Base-by-base conservation (phyloP, 1,140 invertebrate species). In the Phymorhynchus buccinoides region DNA sequence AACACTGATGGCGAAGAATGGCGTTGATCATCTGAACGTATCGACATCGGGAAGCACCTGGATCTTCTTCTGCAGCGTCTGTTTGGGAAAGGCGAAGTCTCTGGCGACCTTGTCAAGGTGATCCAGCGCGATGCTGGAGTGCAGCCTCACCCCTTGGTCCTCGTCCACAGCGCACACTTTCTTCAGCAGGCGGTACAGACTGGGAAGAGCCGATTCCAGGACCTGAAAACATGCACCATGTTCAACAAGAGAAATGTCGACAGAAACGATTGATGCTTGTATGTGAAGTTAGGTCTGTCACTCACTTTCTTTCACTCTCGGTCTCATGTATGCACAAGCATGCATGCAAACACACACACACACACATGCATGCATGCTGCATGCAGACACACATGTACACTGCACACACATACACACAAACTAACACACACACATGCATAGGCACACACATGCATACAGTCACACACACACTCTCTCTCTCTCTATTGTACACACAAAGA, bases 111-210 rank as follows among this genome's bases (percentile, higher is more conserved):
- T 94, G 91, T 96, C 95, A 22, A 97, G 93, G 94, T 97, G 96
- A 92, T 96, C 96, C 4, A 97, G 89, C 0, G 96, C 96, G 41
- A 97, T 90, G 88, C 96, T 95, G 35, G 95, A 95, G 89, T 97
- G 96, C 35, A 96, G 92, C 89, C 94, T 94, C 22, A 97, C 94
- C 1, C 95, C 93, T 27, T 95, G 94, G 93, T 97, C 96, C 77
- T 95, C 94, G 88, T 96, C 95, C 80, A 94, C 94, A 41, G 94
- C 93, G 79, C 96, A 95, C 7, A 96, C 91, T 78, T 93, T 89
- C 90, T 96, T 96, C 44, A 97, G 92, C 1, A 94, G 95, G 87
- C 95, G 94, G 90, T 97, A 97, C 73, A 97, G 91, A 6, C 95
- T 94, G 14, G 95, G 92, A 35, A 97, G 92, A 71, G 96, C 94